Conservation (phyloP, 1,140 invertebrate species). For the Drosophila orosa region DNA sequence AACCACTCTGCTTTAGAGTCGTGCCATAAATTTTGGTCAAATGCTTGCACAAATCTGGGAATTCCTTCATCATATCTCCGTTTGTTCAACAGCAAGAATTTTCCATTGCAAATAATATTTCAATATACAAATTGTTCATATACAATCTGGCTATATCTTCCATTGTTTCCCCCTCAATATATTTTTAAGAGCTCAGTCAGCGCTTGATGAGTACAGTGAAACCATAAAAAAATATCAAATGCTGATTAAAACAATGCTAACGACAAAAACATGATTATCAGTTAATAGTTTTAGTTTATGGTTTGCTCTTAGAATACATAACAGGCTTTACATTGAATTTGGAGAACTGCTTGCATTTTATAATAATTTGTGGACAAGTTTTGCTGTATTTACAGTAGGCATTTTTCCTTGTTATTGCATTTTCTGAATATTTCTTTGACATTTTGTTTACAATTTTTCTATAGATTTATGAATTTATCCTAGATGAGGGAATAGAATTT, state of each 20-base stretch:
- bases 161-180: background rate
- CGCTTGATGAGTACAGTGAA: background rate
- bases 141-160: background rate
- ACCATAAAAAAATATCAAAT: too few species aligned
- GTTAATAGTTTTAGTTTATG: background rate
- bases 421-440: background rate
- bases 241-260: background rate
- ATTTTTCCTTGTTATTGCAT: slow-evolving; percentile 4
- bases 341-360: background rate
- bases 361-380: background rate
- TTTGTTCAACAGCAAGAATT: background rate
- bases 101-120: slow-evolving; percentile 23
- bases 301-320: background rate
- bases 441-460: background rate
- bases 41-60: slow-evolving; percentile 27
- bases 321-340: background rate
- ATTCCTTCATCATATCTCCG: slow-evolving; percentile 3
- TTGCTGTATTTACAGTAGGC: too few species aligned
- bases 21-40: slow-evolving; percentile 34
- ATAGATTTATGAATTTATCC: background rate
- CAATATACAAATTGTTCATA: slow-evolving; percentile 8
- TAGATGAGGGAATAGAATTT: background rate
- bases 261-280: background rate
- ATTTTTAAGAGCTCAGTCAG: slow-evolving; percentile 4
- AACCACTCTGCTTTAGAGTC: slow-evolving; percentile 18